phyloP scores from a whole-genome alignment of 2,113 vertebrate species.

The Paradoxurus hermaphroditus region DNA sequence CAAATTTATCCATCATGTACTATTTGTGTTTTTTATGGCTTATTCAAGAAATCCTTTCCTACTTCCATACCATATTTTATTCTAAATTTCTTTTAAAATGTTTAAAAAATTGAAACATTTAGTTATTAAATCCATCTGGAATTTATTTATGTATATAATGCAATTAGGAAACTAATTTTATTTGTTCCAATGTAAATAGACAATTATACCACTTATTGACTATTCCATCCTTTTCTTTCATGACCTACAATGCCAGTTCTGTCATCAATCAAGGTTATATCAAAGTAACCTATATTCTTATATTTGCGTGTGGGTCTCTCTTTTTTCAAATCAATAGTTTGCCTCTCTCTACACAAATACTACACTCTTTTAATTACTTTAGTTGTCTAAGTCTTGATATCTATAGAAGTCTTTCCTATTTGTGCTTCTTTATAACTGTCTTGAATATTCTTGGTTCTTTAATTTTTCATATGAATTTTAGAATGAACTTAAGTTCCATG shows the following conservation, averaged over 20 bases:
- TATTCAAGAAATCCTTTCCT: constrained; percentile 22
- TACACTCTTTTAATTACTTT: neutral
- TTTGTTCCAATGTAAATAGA: neutral
- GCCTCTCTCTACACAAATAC: neutral
- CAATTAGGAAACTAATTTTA: neutral
- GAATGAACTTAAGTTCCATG: neutral
- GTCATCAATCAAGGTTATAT: neutral
- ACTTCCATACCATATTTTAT: neutral
- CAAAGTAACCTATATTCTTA: neutral
- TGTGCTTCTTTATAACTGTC: constrained; percentile 4
- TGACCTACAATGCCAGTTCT: neutral
- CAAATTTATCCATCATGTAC: neutral
- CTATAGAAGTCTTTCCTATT: neutral
- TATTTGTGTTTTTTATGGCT: neutral
- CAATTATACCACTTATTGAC: neutral
- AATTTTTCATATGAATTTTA: constrained; percentile 36
- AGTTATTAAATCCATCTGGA: neutral
- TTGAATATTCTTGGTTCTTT: neutral
- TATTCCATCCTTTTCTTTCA: neutral
- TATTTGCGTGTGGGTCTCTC: neutral
- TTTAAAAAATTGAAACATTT: neutral
- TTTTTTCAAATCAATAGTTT: neutral
- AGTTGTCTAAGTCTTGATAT: neutral
- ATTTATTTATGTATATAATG: constrained; percentile 5
- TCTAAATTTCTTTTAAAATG: neutral